Percentiles rank a stretch among this genome's conserved stretches.
These are phyloP conservation scores for Drosophila nikananu DNA, from an alignment of 1,140 invertebrate genomes.

Conservation along the genomic window DNA sequence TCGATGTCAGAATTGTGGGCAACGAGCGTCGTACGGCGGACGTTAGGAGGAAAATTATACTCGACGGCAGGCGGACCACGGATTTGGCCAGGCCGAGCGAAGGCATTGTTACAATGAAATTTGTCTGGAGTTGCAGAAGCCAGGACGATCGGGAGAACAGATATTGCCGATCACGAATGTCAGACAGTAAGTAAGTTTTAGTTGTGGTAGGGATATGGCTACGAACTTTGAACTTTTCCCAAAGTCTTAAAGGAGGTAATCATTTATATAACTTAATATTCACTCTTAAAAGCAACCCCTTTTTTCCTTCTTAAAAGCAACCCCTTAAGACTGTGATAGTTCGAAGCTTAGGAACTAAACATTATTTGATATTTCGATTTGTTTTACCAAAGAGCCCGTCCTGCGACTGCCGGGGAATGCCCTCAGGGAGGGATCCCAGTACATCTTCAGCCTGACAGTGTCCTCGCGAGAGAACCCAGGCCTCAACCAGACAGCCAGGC, in stretches of 20 bases:
- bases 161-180: slow-evolving; percentile 15
- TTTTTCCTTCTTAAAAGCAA: too few species aligned
- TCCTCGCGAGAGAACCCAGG: background rate
- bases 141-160: background rate
- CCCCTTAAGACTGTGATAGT: background rate
- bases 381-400: background rate
- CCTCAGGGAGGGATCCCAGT: background rate
- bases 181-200: slow-evolving; percentile 25
- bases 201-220: background rate
- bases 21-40: slow-evolving; percentile 18
- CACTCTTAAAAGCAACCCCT: too few species aligned
- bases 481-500: background rate
- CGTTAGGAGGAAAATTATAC: background rate
- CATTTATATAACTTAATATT: background rate
- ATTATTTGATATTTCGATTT: too few species aligned
- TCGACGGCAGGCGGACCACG: background rate
- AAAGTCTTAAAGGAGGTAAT: too few species aligned
- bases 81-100: background rate
- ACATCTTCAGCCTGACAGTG: slow-evolving; percentile 14
- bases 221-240: background rate
- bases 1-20: slow-evolving; percentile 22
- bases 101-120: background rate
- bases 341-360: background rate
- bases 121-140: slow-evolving; percentile 19
- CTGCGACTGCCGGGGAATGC: slow-evolving; percentile 10